These are phyloP conservation scores for Echinarachnius parma DNA, from an alignment of 53 echinoderm and acorn worm genomes.

Conservation along the genomic window DNA sequence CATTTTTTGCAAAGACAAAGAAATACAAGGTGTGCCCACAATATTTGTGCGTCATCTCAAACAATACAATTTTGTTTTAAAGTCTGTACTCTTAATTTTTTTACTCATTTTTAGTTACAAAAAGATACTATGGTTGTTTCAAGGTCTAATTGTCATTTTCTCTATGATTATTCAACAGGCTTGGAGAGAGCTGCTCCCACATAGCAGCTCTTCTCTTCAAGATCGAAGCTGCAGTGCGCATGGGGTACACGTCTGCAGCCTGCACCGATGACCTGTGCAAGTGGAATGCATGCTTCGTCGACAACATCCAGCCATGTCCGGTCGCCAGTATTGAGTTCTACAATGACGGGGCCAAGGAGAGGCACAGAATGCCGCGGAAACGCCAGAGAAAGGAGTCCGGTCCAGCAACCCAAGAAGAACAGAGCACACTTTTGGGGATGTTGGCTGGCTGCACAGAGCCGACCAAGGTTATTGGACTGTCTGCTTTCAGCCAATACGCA, in stretches of 20 bases:
- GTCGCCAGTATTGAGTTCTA: conserved; percentile 1
- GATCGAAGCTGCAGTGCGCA: conserved; percentile 34
- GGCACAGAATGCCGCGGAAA: conserved; percentile 5
- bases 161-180: too few relatives aligned
- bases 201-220: conserved; percentile 35
- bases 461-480: conserved; percentile 27
- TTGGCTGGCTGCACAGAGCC: conserved; percentile 20
- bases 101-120: too few relatives aligned
- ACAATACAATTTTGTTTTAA: too few relatives aligned
- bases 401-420: conserved; percentile 20
- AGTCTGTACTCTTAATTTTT: too few relatives aligned
- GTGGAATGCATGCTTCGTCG: conserved; percentile 6
- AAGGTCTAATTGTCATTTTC: too few relatives aligned
- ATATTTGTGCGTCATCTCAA: too few relatives aligned
- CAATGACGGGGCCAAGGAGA: conserved; percentile 1
- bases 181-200: conserved; percentile 34
- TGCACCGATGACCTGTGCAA: conserved; percentile 21
- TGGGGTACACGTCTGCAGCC: conserved; percentile 28
- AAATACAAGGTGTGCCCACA: too few relatives aligned
- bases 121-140: too few relatives aligned
- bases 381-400: conserved; percentile 12
- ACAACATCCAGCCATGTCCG: conserved; percentile 4
- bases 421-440: conserved; percentile 17
- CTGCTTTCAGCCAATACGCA: conserved; percentile 29
- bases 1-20: too few relatives aligned